Base-by-base conservation (phyloP, 2,113 vertebrate genomes). In the Paradoxurus hermaphroditus region DNA sequence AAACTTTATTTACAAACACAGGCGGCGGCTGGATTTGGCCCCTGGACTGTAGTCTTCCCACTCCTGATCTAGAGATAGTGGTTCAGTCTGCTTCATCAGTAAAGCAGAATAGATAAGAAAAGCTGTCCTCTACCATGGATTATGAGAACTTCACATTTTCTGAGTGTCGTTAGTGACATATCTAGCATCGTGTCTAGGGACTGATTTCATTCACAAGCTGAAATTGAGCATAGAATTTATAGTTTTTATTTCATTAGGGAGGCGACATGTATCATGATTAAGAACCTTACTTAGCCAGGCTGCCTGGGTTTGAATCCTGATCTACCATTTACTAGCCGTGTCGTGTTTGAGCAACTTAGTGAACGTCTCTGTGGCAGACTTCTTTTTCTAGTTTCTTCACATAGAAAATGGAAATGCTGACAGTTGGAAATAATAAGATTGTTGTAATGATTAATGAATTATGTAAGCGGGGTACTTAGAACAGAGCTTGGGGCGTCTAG, bases 1-100 rank as follows among this genome's bases (percentile, higher is more conserved):
- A 95, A 97, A 29, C 36, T 86, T 86, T 51, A 86, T 86, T 94
- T 63, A 79, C 16, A 87, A 87, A 68, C 11, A 41, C 31, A 70
- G 4, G 21, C 62, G 11, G 36, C 62, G 56, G 44, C 36, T 79
- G 16, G 67, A 92, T 92, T 51, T 90, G 65, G 65, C 23, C 3
- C 14, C 93, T 86, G 19, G 56, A 62, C 27, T 82, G 12, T 78
- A 72, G 3, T 84, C 41, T 78, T 67, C 81, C 77, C 49, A 77
- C 6, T 46, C 31, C 62, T n/a, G 3, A 25, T 63, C n/a, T 78
- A 49, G 41, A 90, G 49, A 49, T 75, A 7, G 62, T 44, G 31
- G 51, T 77, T 90, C 41, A 87, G 49, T 23, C 5, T 13, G 21
- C 46, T 72, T 19, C 39, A 53, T 29, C 31, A 18, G 8, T 86